Evolutionary conservation across 2,797 vertebrate species (phyloP), one percentile per base, ranked within the genome.

Genomic region (Nothura maculosa): DNA sequence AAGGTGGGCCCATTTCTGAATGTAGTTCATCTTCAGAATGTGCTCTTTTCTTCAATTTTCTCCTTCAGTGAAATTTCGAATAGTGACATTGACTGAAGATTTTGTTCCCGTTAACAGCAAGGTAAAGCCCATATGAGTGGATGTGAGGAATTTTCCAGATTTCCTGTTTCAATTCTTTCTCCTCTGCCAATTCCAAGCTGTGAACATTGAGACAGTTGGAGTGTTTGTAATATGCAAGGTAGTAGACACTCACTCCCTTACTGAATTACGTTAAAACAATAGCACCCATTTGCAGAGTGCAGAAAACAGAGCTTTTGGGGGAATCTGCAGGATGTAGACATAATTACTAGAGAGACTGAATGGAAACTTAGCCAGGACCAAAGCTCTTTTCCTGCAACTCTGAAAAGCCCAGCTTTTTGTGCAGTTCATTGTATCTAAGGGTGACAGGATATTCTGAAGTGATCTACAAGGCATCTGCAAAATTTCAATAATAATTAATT

Each of bases 61-160:
- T 76, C 20, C n/a, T 34, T 67, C 96, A 96, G 96, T 96, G 90
- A 96, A 92, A 50, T 96, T 96, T 75, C 69, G 94, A 60, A 87
- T 96, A 0, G 95, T 96, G 79, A 95, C 94, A 0, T 3, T 96
- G 89, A 95, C 93, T 0, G 90, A 94, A 81, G 86, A 81, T 19
- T 96, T 96, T 67, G 25, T 47, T 89, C 94, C 95, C 0, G 6
- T 93, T 76, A 95, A 91, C 55, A 84, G 61, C 67, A 96, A 96
- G 95, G 96, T 96, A 96, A 96, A 81, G 30, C 30, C 69, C 14
- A 1, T 40, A 22, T 75, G 20, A 47, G 14, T 5, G 21, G 45
- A 89, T 36, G 6, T 0, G 4, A 47, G 16, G 19, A 66, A 30
- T 7, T n/a, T 42, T 60, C 30, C 1, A 3, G 10, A 34, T 8